These are phyloP conservation scores for Drosophila maculinotata DNA, from an alignment of 2,888 invertebrate species.

Conservation along the genomic window DNA sequence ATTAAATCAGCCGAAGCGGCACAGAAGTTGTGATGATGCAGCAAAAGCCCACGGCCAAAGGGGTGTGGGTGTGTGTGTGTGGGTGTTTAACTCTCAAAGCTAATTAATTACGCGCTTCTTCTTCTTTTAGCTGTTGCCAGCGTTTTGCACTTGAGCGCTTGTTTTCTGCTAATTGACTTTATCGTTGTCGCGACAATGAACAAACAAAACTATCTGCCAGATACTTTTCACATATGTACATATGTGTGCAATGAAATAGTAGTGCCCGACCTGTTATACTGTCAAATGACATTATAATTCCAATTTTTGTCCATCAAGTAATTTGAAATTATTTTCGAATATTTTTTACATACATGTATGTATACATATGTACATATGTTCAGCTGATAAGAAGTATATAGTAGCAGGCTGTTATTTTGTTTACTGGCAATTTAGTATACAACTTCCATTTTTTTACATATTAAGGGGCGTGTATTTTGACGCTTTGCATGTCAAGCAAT, in stretches of 20 bases:
- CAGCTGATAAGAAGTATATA: background rate
- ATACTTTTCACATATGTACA: constrained; percentile 5
- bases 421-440: background rate
- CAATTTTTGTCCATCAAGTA: no score
- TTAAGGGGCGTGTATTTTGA: constrained; percentile 6
- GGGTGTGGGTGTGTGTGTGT: background rate
- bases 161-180: constrained; percentile 76
- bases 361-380: background rate
- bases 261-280: no score
- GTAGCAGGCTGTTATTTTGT: background rate
- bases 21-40: constrained; percentile 12
- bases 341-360: background rate
- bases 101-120: constrained; percentile 66
- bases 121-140: constrained; percentile 38
- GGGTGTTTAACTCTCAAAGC: constrained; percentile 29
- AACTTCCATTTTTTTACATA: background rate
- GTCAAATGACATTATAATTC: no score
- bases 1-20: constrained; percentile 24
- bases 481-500: background rate
- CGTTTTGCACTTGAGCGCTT: constrained; percentile 61
- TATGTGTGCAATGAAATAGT: no score
- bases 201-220: constrained; percentile 76
- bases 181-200: constrained; percentile 64
- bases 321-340: no score
- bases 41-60: constrained; percentile 5